phyloP scores from a whole-genome alignment of 2,797 vertebrate genomes.

The Fundulus diaphanus region DNA sequence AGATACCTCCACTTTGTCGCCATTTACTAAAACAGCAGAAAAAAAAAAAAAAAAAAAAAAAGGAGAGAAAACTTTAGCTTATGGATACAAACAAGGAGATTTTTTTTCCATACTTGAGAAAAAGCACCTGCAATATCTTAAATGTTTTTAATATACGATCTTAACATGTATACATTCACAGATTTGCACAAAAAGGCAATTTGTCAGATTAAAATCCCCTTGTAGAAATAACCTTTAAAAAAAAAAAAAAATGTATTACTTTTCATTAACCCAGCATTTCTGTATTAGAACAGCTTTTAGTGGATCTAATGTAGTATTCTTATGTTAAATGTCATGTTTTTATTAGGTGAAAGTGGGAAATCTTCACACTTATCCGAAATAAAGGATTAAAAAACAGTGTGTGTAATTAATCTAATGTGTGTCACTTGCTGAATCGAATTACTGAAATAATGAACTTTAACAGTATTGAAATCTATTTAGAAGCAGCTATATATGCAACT shows the following conservation, averaged over 20 bases:
- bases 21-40: constrained; percentile 67
- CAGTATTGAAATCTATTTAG: neutral
- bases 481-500: neutral
- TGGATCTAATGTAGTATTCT: no score
- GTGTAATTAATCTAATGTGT: neutral
- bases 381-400: neutral
- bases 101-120: neutral
- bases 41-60: neutral
- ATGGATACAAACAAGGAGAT: neutral
- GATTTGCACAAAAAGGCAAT: neutral
- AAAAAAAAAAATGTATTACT: neutral
- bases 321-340: neutral
- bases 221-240: neutral
- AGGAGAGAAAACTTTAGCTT: neutral
- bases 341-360: neutral
- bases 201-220: neutral
- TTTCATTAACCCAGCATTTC: neutral
- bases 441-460: neutral
- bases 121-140: neutral
- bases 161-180: neutral
- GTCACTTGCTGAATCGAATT: neutral
- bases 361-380: neutral
- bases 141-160: neutral
- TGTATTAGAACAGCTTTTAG: neutral
- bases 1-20: constrained; percentile 84